Percentiles rank a stretch among this genome's conserved stretches.
phyloP scores from a whole-genome alignment of 2,113 vertebrate species.

The Alethe castanea region DNA sequence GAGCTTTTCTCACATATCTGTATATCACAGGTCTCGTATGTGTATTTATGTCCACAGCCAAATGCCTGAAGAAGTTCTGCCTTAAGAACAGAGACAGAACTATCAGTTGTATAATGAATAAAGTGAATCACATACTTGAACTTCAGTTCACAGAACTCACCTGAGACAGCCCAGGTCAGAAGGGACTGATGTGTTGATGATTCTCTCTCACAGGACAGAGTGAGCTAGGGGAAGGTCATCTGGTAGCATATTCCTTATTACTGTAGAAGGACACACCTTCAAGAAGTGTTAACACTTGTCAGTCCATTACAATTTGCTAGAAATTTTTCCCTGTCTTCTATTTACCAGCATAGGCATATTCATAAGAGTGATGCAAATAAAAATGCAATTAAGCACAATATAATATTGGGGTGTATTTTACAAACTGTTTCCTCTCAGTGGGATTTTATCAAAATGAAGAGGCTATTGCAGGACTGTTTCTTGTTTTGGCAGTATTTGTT shows the following conservation, averaged over 20 bases:
- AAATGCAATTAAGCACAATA: not conserved
- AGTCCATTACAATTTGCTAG: not conserved
- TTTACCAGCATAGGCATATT: not conserved
- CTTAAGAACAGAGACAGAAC: not conserved
- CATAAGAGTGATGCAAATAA: not conserved
- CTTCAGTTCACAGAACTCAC: not conserved
- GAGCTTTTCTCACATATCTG: not conserved
- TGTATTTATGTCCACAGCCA: not conserved
- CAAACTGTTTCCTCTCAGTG: not conserved
- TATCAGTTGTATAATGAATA: not conserved
- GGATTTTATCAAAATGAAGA: not conserved
- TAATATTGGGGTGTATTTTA: not conserved
- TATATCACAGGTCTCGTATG: not conserved
- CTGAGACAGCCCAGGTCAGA: not conserved
- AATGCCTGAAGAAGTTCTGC: not conserved
- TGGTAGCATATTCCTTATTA: not conserved
- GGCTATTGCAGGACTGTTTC: not conserved
- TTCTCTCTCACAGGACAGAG: not conserved
- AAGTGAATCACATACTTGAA: not conserved
- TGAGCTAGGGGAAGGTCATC: not conserved
- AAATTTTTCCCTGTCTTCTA: not conserved
- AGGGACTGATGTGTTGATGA: not conserved
- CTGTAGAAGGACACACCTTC: rapidly evolving
- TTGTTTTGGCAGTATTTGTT: not conserved
- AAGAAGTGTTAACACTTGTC: not conserved